A percentile compares a stretch with the other conserved stretches of the same genome.
Conservation (phyloP, 2,797 vertebrate species). For the Phalloptychus januarius region DNA sequence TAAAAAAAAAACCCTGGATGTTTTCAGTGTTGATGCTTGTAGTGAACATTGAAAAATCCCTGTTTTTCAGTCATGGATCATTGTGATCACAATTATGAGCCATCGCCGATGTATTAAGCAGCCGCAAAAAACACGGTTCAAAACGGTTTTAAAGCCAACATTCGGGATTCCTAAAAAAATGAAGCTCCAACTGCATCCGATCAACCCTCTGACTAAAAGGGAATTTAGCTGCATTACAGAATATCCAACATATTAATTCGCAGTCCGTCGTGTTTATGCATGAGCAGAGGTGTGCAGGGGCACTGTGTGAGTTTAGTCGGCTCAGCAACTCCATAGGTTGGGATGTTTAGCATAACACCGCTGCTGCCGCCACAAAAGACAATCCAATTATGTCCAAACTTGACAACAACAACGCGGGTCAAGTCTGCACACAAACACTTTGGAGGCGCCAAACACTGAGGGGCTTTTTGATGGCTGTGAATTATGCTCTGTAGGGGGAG, state of each 20-base stretch:
- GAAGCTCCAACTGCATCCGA: background rate
- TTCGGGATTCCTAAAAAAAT: background rate
- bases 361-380: slow-evolving; percentile 35
- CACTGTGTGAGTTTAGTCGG: background rate
- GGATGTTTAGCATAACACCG: slow-evolving; percentile 44
- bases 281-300: background rate
- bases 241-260: background rate
- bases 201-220: background rate
- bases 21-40: background rate
- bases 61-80: background rate
- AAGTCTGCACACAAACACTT: slow-evolving; percentile 42
- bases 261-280: background rate
- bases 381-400: slow-evolving; percentile 69
- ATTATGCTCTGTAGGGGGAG: slow-evolving; percentile 66
- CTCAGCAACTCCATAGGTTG: background rate
- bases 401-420: slow-evolving; percentile 66
- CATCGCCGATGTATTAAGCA: background rate
- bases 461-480: slow-evolving; percentile 74
- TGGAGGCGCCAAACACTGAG: slow-evolving; percentile 71
- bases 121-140: background rate
- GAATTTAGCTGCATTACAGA: background rate
- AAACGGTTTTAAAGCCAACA: background rate
- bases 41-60: background rate
- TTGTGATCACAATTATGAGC: background rate
- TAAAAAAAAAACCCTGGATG: background rate